These are phyloP conservation scores for Thryonomys swinderianus DNA, from an alignment of 2,113 vertebrate genomes.

Conservation along the genomic window DNA sequence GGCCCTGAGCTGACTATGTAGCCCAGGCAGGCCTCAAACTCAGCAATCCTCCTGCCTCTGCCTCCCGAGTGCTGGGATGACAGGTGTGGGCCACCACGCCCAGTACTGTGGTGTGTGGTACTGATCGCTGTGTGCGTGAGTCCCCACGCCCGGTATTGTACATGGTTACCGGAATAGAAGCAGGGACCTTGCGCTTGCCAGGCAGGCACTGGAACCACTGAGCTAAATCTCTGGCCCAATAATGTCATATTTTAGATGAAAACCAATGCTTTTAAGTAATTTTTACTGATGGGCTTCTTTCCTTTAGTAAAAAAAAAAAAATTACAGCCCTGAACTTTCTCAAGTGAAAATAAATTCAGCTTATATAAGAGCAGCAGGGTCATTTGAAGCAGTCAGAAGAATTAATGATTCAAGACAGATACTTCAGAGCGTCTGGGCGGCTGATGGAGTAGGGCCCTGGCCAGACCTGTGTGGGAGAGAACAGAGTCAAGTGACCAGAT, in stretches of 20 bases:
- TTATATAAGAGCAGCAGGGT: slow-evolving; percentile 42
- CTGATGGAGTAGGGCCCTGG: background rate
- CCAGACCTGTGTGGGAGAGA: background rate
- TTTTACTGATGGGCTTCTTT: slow-evolving; percentile 40
- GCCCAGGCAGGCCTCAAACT: too few relatives aligned
- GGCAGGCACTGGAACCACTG: too few relatives aligned
- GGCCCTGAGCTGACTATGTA: too few relatives aligned
- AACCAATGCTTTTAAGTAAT: slow-evolving; percentile 32
- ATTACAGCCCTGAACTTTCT: slow-evolving; percentile 35
- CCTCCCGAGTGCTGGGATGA: too few relatives aligned
- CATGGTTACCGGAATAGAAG: too few relatives aligned
- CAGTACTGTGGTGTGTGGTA: too few relatives aligned
- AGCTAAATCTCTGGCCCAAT: too few relatives aligned
- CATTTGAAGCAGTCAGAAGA: slow-evolving; percentile 32
- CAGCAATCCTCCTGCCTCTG: too few relatives aligned
- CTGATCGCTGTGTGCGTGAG: too few relatives aligned
- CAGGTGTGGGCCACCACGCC: too few relatives aligned
- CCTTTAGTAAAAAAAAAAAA: slow-evolving; percentile 53
- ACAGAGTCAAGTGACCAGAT: slow-evolving; percentile 52
- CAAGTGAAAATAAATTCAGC: slow-evolving; percentile 67
- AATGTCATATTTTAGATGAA: slow-evolving; percentile 33
- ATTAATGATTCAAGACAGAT: slow-evolving; percentile 55
- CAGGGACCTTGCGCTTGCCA: too few relatives aligned
- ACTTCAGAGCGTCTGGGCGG: background rate
- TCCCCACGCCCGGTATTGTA: too few relatives aligned